Evolutionary conservation across 2,113 vertebrate species (phyloP).

Genomic region (Brienomyrus longianalis): DNA sequence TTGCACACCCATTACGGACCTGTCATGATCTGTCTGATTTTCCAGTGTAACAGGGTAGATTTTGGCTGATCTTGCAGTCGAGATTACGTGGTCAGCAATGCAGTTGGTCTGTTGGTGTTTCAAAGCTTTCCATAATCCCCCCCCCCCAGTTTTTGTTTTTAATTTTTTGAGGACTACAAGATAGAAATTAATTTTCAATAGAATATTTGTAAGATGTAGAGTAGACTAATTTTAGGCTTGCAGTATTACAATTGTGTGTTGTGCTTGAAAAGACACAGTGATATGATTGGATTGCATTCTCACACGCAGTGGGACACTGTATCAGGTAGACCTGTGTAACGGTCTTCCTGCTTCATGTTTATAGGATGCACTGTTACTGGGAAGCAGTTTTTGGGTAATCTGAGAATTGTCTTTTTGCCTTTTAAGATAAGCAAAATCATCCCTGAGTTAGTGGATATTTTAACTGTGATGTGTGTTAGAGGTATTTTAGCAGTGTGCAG

Average conservation of each 20-base stretch:
- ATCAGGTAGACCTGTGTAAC: background rate
- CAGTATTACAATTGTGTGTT: background rate
- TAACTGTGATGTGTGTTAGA: background rate
- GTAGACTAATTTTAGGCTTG: background rate
- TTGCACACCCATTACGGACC: background rate
- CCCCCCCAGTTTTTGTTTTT: background rate
- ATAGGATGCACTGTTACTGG: background rate
- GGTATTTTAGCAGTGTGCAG: background rate
- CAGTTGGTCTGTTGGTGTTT: background rate
- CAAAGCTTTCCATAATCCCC: background rate
- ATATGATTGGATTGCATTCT: background rate
- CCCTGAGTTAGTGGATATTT: background rate
- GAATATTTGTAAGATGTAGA: background rate
- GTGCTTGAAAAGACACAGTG: background rate
- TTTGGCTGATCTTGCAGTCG: background rate
- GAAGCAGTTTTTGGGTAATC: background rate
- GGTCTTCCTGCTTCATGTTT: background rate
- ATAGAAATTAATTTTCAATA: background rate
- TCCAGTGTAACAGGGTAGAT: background rate
- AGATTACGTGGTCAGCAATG: background rate
- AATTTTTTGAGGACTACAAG: background rate
- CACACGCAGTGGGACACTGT: background rate
- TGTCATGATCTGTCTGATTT: background rate
- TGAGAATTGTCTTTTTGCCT: background rate
- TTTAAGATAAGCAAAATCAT: background rate